These are phyloP conservation scores for Brachyptera putata DNA, from an alignment of 2,888 invertebrate species.

Conservation along the genomic window DNA sequence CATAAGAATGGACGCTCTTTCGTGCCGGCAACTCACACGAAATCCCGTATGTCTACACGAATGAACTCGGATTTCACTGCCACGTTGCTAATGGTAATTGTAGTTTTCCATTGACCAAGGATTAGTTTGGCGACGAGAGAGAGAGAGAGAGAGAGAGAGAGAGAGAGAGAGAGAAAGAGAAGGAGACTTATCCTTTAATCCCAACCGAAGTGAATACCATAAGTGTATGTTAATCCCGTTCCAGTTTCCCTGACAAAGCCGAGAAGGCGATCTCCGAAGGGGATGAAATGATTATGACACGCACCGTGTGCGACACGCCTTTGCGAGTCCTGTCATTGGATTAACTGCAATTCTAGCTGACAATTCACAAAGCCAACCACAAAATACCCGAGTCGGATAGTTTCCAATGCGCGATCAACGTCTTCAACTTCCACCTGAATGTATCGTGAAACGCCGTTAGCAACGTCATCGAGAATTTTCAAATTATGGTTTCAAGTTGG, in stretches of 20 bases:
- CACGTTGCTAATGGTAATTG: too few relatives aligned
- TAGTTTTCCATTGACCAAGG: too few relatives aligned
- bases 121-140: too few relatives aligned
- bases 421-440: constrained; percentile 9
- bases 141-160: too few relatives aligned
- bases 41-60: too few relatives aligned
- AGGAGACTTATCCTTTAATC: too few relatives aligned
- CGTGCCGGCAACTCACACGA: too few relatives aligned
- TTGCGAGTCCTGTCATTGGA: neutral
- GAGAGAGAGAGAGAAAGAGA: too few relatives aligned
- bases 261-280: neutral
- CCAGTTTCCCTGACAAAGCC: neutral
- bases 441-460: neutral
- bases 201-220: neutral
- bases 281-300: neutral
- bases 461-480: neutral
- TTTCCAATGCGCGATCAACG: neutral
- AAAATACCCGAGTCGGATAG: neutral
- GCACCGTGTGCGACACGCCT: neutral
- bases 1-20: too few relatives aligned
- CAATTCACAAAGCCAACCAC: neutral
- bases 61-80: too few relatives aligned
- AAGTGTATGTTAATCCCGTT: constrained; percentile 1
- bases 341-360: neutral
- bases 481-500: constrained; percentile 14